These are phyloP conservation scores for Tetrao urogallus DNA, from an alignment of 2,113 vertebrate species.

Conservation along the genomic window DNA sequence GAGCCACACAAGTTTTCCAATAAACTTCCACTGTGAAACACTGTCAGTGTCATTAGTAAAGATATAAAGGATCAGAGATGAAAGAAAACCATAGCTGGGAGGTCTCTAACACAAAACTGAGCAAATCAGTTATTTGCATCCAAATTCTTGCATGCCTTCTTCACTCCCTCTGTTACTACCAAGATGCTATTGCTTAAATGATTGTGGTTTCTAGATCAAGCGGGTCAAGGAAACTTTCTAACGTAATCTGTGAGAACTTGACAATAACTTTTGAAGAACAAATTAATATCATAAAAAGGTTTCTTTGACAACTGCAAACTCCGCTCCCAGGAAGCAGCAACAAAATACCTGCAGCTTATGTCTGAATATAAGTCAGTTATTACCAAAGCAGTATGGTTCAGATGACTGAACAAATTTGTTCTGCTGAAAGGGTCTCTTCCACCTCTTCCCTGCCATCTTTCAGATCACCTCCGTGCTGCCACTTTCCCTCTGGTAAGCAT, in stretches of 20 bases:
- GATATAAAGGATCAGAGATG: not conserved
- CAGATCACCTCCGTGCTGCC: accelerated
- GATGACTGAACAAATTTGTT: not conserved
- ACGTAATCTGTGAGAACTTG: not conserved
- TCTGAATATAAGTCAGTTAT: not conserved
- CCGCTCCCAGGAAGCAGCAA: not conserved
- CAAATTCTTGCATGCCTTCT: not conserved
- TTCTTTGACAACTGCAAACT: not conserved
- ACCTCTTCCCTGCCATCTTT: not conserved
- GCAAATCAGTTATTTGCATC: not conserved
- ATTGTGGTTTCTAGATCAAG: not conserved
- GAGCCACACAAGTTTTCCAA: not conserved
- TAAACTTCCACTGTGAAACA: not conserved
- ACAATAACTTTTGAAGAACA: not conserved
- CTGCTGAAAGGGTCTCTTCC: not conserved
- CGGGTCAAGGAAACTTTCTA: not conserved
- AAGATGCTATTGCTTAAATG: not conserved
- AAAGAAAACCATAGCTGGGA: slow-evolving; percentile 4
- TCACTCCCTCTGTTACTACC: not conserved
- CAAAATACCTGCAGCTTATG: not conserved
- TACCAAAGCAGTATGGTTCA: not conserved
- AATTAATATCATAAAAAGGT: not conserved
- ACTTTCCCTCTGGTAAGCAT: not conserved
- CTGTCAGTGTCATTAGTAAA: slow-evolving; percentile 8
- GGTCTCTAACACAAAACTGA: not conserved